Percentiles rank a stretch among this genome's conserved stretches.
Evolutionary conservation across 2,113 vertebrate genomes (phyloP).

Genomic region (Mormyrus iriodes): DNA sequence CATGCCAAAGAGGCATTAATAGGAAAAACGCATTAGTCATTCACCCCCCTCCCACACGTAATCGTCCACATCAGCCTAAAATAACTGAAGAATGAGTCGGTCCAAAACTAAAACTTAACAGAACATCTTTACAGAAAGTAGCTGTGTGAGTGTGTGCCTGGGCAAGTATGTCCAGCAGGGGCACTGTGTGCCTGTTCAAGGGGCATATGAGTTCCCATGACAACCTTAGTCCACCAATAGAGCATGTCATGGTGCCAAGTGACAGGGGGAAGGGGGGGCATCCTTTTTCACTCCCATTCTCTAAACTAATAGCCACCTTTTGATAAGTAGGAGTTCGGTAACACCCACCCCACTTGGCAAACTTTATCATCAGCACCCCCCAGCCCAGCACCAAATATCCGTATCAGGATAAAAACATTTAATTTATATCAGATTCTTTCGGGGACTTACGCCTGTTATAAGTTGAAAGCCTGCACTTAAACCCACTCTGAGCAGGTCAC

Average conservation of each 20-base stretch:
- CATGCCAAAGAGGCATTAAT: too few species aligned
- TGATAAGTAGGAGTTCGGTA: too few species aligned
- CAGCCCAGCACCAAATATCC: too few species aligned
- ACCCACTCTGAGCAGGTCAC: too few species aligned
- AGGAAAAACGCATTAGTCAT: too few species aligned
- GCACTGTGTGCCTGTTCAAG: neutral
- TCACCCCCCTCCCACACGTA: too few species aligned
- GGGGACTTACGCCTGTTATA: too few species aligned
- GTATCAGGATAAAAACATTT: too few species aligned
- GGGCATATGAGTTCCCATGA: neutral
- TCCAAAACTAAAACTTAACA: neutral
- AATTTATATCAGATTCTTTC: too few species aligned
- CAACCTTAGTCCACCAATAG: neutral
- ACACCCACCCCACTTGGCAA: too few species aligned
- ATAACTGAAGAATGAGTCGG: neutral
- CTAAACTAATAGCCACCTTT: neutral
- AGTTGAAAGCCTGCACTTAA: too few species aligned
- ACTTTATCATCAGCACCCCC: too few species aligned
- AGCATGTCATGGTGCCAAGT: neutral
- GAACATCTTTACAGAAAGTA: neutral
- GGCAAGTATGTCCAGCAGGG: neutral
- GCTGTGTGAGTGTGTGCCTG: neutral
- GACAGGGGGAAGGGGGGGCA: neutral
- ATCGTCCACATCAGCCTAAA: neutral
- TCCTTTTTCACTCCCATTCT: neutral